Base-by-base conservation (phyloP, 2,797 vertebrate species). In the Siniperca scherzeri region DNA sequence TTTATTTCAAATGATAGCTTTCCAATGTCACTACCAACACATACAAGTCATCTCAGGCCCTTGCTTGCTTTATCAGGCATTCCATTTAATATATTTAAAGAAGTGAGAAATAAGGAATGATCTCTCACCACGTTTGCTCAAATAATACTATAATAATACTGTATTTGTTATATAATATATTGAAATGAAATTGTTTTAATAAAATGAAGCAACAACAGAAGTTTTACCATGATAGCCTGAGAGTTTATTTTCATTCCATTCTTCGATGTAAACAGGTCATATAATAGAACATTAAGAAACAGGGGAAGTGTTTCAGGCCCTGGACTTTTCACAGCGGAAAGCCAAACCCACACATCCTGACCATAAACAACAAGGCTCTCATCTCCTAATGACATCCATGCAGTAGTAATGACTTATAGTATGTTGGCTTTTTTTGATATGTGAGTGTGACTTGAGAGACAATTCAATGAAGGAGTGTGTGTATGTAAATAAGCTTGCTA, bases 281-380 rank as follows among this genome's bases (percentile, higher is more conserved):
- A 61, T 55, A 62, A 60, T 61, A 5, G 10, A 55, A 22, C 3
- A 53, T 60, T 16, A 55, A 57, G 38, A 74, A 74, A 65, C 13
- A 3, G 4, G 1, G 13, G 22, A 3, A 0, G 3, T 30, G 19
- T 75, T 59, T 57, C 30, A 46, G 30, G 10, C 5, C 3, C 5
- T 25, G 19, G n/a, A 56, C 5, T 11, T 52, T 72, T 21, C 40
- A 56, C 52, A 77, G 36, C 22, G 1, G 62, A 27, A 75, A 44
- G 55, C 3, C 33, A 79, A 59, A 75, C 71, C 75, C 56, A 68
- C 27, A 50, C 5, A 38, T 61, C 13, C 11, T 25, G 64, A 25
- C 11, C 13, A 44, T 6, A 56, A 46, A 77, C 22, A 56, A 33
- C 67, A 52, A n/a, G 11, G 2, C 48, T n/a, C 13, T 66, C 16